Base-by-base conservation (phyloP, 1,140 invertebrate genomes). In the Melanaphis sacchari region DNA sequence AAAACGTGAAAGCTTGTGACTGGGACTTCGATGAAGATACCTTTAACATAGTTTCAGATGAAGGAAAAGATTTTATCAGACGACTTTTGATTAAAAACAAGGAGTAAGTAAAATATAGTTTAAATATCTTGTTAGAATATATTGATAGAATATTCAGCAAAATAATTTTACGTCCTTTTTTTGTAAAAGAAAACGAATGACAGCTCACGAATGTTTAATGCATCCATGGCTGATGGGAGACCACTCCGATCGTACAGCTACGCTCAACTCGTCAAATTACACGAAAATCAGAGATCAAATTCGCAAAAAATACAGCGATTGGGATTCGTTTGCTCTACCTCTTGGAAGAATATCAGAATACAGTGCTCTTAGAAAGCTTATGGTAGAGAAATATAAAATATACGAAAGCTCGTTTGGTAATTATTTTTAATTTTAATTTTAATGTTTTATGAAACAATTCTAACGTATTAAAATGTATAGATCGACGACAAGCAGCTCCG, bases 1-100 rank as follows among this genome's bases (percentile, higher is more conserved):
- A 99, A 95, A 99, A 99, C 95, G 99, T 99, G 1, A 99, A 99
- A 95, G 97, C 98, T 41, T 99, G 99, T 95, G 98, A 99, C 95
- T 99, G 99, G 99, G 98, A 99, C 96, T 99, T 99, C 96, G 98
- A 99, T 95, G 97, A 98, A 95, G 97, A 99, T 95, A 97, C 99
- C 38, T 99, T 99, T 95, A 96, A 97, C 11, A 97, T 97, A 94
- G 98, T 99, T 88, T 99, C 99, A 3, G 98, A 99, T 87, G 98
- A 99, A 95, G 99, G 97, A 94, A 99, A 99, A 96, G 99, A 99
- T 96, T 99, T 99, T 95, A 99, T 99, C 95, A 96, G 97, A 93
- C 97, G 97, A 95, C 96, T 99, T 93, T 96, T 99, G 2, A 95
- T 99, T 49, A 99, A 98, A 95, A 98, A 98, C 95, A 99, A 99